Base-by-base conservation (phyloP, 2,113 vertebrate species). In the Phocoena phocoena region DNA sequence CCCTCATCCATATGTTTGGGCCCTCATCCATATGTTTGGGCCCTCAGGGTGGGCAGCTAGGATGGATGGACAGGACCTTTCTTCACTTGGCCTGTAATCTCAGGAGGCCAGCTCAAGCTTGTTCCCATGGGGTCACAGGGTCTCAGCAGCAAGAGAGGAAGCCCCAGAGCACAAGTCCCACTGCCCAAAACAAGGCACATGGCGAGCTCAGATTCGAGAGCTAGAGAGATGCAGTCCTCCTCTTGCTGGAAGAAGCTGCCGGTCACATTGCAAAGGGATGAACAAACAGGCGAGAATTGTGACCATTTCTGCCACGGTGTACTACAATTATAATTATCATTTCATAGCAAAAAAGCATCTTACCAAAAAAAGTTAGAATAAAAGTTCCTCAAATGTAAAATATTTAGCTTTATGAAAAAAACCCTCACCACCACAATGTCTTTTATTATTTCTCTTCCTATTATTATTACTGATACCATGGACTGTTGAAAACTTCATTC, bases 301-400 rank as follows among this genome's bases (percentile, higher is more conserved):
- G 55, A 65, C 62, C 50, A 44, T 63, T 77, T 68, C 18, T 85
- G 50, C 36, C 86, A 33, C 23, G 68, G 3, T 62, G 41, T 79
- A 15, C 33, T 74, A 4, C 7, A 68, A 7, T 36, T 36, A 17
- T 20, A 31, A 71, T 55, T 12, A 41, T 74, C 47, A 58, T 50
- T 91, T 91, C 79, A 73, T 33, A 94, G 88, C 68, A 76, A 94
- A 96, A 65, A 12, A 90, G 10, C n/a, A 73, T 53, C 44, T 50
- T 73, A 94, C 15, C 33, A 14, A 53, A 84, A 60, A 93, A 71
- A 26, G 21, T 71, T 84, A 71, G 33, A 60, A 70, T 60, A 47
- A 79, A 89, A 93, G 1, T 33, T 41, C 23, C 38, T 89, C 28
- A 82, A 79, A 62, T 84, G 25, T 70, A 60, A 73, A 47, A 85